Percentiles rank a stretch among this genome's conserved stretches.
Conservation (phyloP, 1,140 invertebrate species). For the Drosophila azteca region DNA sequence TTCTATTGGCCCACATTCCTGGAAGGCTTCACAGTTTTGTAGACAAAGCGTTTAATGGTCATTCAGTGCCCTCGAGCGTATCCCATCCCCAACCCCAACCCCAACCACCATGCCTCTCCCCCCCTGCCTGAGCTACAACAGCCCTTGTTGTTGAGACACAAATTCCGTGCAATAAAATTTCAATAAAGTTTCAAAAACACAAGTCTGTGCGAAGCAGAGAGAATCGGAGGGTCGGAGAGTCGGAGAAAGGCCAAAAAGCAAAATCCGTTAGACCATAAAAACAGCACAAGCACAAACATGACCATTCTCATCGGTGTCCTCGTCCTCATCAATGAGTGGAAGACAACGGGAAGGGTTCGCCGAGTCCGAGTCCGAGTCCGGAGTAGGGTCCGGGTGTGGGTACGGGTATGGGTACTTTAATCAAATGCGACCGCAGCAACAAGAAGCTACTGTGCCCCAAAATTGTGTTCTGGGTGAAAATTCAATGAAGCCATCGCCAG, state of each 20-base stretch:
- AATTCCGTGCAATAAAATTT: constrained; percentile 59
- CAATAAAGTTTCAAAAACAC: constrained; percentile 57
- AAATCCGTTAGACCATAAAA: constrained; percentile 68
- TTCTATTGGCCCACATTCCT: constrained; percentile 51
- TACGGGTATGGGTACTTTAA: constrained; percentile 70
- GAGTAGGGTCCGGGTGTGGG: constrained; percentile 26
- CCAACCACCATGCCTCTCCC: too few species aligned
- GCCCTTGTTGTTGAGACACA: constrained; percentile 29
- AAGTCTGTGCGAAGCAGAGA: background rate
- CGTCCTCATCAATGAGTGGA: constrained; percentile 24
- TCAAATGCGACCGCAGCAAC: constrained; percentile 63
- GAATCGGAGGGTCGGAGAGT: background rate
- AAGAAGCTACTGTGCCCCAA: constrained; percentile 40
- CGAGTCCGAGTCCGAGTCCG: constrained; percentile 36
- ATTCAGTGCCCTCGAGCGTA: constrained; percentile 59
- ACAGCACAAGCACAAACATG: constrained; percentile 49
- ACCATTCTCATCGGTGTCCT: constrained; percentile 14
- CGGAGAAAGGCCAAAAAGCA: constrained; percentile 17
- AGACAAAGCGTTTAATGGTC: constrained; percentile 71
- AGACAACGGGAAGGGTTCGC: constrained; percentile 42
- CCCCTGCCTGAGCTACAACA: too few species aligned
- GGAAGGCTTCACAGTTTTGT: constrained; percentile 44
- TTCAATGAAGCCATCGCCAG: constrained; percentile 62
- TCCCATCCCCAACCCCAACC: background rate
- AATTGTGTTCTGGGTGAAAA: constrained; percentile 27